A percentile compares a stretch with the other conserved stretches of the same genome.
These are phyloP conservation scores for Euura saliciscinereae DNA, from an alignment of 1,140 invertebrate species.

Conservation along the genomic window DNA sequence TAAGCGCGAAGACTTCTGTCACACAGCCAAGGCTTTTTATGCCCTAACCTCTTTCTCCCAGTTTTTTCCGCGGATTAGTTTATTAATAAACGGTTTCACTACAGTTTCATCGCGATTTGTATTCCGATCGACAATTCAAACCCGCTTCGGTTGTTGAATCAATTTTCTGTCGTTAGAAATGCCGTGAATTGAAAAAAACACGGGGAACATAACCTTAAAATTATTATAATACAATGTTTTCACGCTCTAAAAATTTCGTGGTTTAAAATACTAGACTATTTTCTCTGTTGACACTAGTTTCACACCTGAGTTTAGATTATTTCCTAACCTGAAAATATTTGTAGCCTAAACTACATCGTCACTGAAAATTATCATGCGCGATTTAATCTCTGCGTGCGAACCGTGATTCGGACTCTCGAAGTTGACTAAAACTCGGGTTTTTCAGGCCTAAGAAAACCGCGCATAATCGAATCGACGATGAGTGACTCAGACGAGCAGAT, in stretches of 20 bases:
- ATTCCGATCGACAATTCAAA: no score
- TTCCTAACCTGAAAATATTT: no score
- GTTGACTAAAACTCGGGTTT: background rate
- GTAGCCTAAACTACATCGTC: no score
- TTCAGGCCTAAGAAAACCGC: background rate
- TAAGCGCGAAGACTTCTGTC: background rate
- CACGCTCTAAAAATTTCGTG: no score
- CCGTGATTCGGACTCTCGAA: no score
- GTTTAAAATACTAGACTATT: no score
- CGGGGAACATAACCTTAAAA: background rate
- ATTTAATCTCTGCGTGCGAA: no score
- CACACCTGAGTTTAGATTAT: no score
- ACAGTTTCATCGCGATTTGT: background rate
- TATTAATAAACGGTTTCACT: background rate
- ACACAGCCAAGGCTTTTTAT: background rate
- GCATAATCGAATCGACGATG: background rate
- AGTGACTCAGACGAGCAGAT: conserved; percentile 28
- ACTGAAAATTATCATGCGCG: no score
- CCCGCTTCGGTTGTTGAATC: background rate
- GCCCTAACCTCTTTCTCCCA: background rate
- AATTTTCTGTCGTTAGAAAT: background rate
- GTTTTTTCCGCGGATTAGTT: background rate
- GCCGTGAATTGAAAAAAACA: background rate
- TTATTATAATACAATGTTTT: background rate
- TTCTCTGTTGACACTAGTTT: no score